These are phyloP conservation scores for Drosophila guanche DNA, from an alignment of 1,140 invertebrate genomes.

Conservation along the genomic window DNA sequence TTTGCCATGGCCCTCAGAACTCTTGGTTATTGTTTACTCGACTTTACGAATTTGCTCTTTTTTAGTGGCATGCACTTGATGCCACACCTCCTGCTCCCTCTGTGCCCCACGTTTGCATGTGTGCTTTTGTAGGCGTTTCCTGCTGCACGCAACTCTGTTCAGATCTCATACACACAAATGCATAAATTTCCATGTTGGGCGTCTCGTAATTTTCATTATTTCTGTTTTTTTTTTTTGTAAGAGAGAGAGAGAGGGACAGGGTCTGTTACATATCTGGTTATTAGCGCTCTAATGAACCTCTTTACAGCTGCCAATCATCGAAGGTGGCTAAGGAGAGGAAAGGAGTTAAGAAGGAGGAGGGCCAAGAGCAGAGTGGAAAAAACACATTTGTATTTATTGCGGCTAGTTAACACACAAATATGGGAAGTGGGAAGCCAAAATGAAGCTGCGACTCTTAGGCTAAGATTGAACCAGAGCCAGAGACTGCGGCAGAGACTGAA, in stretches of 20 bases:
- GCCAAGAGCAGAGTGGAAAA: constrained; percentile 1
- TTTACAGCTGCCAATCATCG: constrained; percentile 67
- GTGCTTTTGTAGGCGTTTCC: constrained; percentile 44
- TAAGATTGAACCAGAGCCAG: background rate
- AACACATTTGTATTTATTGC: constrained; percentile 40
- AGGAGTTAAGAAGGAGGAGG: constrained; percentile 4
- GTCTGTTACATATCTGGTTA: constrained; percentile 61
- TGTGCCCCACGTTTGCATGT: background rate
- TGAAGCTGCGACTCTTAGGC: background rate
- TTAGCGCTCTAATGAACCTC: constrained; percentile 72
- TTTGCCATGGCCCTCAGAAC: background rate
- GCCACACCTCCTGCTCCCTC: constrained; percentile 31
- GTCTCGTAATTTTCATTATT: constrained; percentile 45
- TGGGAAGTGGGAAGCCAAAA: constrained; percentile 18
- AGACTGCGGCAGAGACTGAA: too few relatives aligned
- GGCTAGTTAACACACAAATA: constrained; percentile 55
- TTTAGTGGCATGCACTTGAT: constrained; percentile 23
- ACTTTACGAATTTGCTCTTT: constrained; percentile 38
- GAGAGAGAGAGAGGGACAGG: background rate
- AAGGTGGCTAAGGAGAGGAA: constrained; percentile 1
- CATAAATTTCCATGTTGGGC: constrained; percentile 47
- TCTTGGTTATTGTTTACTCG: constrained; percentile 20
- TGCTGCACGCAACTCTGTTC: constrained; percentile 33
- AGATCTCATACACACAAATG: constrained; percentile 19
- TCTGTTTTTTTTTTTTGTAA: constrained; percentile 40